These are phyloP conservation scores for Micoletzkya japonica DNA, from an alignment of 2,888 invertebrate species.

Conservation along the genomic window DNA sequence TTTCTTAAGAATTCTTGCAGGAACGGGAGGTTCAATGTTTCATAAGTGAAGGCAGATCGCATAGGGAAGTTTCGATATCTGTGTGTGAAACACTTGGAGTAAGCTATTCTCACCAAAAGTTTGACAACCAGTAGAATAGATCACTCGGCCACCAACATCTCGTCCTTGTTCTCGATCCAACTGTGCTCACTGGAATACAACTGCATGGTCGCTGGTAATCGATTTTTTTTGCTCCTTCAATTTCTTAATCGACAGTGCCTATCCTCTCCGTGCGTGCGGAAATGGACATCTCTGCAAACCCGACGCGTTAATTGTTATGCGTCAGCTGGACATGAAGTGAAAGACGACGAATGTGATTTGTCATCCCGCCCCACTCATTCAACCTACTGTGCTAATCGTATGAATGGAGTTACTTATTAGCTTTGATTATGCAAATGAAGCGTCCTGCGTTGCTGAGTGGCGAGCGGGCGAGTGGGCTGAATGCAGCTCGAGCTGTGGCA, in stretches of 20 bases:
- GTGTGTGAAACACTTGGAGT: conserved; percentile 39
- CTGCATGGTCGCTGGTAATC: conserved; percentile 52
- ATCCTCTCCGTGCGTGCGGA: conserved; percentile 69
- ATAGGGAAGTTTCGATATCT: conserved; percentile 20
- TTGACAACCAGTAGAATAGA: conserved; percentile 39
- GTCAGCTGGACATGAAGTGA: conserved; percentile 68
- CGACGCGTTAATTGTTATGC: conserved; percentile 73
- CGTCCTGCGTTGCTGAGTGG: conserved; percentile 77
- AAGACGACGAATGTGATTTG: conserved; percentile 51
- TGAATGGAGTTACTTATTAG: neutral
- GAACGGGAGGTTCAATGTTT: conserved; percentile 20
- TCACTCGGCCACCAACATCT: conserved; percentile 48
- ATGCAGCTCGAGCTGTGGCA: conserved; percentile 82
- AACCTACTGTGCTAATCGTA: conserved; percentile 22
- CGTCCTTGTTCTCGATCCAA: conserved; percentile 50
- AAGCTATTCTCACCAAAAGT: neutral
- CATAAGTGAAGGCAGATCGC: conserved; percentile 18
- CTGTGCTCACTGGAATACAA: conserved; percentile 58
- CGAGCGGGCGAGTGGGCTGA: conserved; percentile 88
- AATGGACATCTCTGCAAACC: conserved; percentile 78
- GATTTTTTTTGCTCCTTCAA: neutral
- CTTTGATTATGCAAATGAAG: conserved; percentile 33
- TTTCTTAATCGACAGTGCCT: conserved; percentile 32
- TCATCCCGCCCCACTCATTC: conserved; percentile 3
- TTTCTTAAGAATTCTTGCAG: too few species aligned